A percentile compares a stretch with the other conserved stretches of the same genome.
These are phyloP conservation scores for Iphiclides podalirius DNA, from an alignment of 2,888 invertebrate genomes.

Conservation along the genomic window DNA sequence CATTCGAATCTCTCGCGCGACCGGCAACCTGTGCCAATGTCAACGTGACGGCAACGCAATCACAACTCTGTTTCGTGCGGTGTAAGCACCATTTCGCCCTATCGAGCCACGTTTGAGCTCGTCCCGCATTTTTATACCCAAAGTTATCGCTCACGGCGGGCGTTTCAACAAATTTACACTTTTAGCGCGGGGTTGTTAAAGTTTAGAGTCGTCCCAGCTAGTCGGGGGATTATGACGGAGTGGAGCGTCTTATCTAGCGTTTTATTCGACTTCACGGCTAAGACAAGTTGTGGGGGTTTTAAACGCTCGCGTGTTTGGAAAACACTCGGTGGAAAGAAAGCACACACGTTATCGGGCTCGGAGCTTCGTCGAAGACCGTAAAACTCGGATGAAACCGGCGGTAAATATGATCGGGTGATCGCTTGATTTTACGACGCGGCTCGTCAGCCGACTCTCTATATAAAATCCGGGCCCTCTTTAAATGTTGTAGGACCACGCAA, in stretches of 20 bases:
- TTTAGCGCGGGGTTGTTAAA: slow-evolving; percentile 9
- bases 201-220: slow-evolving; percentile 17
- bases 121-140: slow-evolving; percentile 12
- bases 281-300: slow-evolving; percentile 10
- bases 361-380: too few species aligned
- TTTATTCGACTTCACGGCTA: slow-evolving; percentile 23
- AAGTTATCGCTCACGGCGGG: slow-evolving; percentile 2
- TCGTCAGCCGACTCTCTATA: too few species aligned
- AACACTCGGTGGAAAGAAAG: neutral
- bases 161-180: slow-evolving; percentile 17
- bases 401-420: too few species aligned
- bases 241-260: slow-evolving; percentile 24
- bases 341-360: neutral
- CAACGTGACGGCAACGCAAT: slow-evolving; percentile 31
- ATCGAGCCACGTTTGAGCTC: slow-evolving; percentile 20
- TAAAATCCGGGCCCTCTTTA: too few species aligned
- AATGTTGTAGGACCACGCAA: too few species aligned
- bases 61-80: slow-evolving; percentile 33
- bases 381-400: too few species aligned
- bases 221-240: slow-evolving; percentile 24
- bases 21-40: slow-evolving; percentile 37
- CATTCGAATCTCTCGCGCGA: slow-evolving; percentile 58
- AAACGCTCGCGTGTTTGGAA: neutral
- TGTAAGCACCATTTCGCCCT: slow-evolving; percentile 19
- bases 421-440: too few species aligned